Percentiles rank a stretch among this genome's conserved stretches.
Evolutionary conservation across 2,888 invertebrate genomes (phyloP).

Genomic region (Callyntrura guangdongensis): DNA sequence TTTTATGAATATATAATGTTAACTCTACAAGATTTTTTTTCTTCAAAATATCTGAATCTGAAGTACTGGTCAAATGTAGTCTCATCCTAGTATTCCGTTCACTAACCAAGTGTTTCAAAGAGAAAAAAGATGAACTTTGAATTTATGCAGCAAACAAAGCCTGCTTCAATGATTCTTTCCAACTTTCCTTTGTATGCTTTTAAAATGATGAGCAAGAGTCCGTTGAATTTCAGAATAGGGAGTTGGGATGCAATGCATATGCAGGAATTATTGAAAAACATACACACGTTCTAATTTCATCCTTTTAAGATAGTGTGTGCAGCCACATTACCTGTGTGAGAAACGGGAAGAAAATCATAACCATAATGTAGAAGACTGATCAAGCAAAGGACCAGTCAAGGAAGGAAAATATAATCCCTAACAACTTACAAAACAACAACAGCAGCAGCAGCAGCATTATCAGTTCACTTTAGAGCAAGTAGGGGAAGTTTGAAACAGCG

Average conservation of each 20-base stretch:
- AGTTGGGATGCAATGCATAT: too few species aligned
- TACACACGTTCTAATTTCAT: too few species aligned
- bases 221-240: too few species aligned
- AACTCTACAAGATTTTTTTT: not conserved
- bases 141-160: not conserved
- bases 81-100: not conserved
- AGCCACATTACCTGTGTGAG: not conserved
- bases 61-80: not conserved
- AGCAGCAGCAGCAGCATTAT: too few species aligned
- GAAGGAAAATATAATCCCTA: conserved; percentile 1
- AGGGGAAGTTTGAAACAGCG: not conserved
- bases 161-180: not conserved
- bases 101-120: not conserved
- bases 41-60: not conserved
- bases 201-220: too few species aligned
- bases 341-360: not conserved
- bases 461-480: not conserved
- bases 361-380: not conserved
- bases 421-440: too few species aligned
- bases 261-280: too few species aligned
- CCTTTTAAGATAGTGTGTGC: too few species aligned
- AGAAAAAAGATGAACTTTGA: not conserved
- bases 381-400: not conserved
- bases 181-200: too few species aligned
- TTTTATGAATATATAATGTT: conserved; percentile 41